Evolutionary conservation across 1,140 invertebrate genomes (phyloP).

Genomic region (Drosophila albomicans): DNA sequence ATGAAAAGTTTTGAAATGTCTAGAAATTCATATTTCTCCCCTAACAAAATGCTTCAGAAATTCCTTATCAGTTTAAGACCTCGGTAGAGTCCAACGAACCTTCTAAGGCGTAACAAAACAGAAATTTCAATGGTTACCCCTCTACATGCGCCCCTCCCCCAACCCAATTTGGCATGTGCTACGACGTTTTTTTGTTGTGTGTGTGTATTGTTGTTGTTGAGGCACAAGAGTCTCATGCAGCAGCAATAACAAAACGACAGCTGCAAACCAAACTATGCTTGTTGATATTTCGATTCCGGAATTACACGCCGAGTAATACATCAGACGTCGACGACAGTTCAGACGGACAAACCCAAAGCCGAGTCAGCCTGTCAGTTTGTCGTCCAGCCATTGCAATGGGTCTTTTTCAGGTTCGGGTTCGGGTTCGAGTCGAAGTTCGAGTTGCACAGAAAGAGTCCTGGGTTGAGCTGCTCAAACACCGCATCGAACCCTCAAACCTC

Average conservation of each 20-base stretch:
- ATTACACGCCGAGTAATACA: conserved; percentile 24
- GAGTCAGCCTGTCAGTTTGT: neutral
- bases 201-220: neutral
- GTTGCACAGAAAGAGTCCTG: conserved; percentile 26
- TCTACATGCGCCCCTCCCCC: neutral
- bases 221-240: conserved; percentile 22
- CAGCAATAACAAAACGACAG: conserved; percentile 64
- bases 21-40: neutral
- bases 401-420: neutral
- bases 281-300: conserved; percentile 41
- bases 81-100: conserved; percentile 43
- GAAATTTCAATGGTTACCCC: conserved; percentile 25
- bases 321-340: conserved; percentile 18
- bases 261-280: conserved; percentile 59
- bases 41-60: neutral
- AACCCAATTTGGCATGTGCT: conserved; percentile 46
- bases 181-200: conserved; percentile 20
- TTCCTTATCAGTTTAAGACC: conserved; percentile 39
- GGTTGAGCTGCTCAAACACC: conserved; percentile 49
- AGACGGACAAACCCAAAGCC: neutral
- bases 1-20: neutral
- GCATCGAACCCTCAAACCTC: conserved; percentile 50
- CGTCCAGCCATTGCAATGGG: neutral
- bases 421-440: conserved; percentile 7
- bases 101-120: conserved; percentile 21